phyloP scores from a whole-genome alignment of 1,140 invertebrate species.

The Antheraea mylitta region DNA sequence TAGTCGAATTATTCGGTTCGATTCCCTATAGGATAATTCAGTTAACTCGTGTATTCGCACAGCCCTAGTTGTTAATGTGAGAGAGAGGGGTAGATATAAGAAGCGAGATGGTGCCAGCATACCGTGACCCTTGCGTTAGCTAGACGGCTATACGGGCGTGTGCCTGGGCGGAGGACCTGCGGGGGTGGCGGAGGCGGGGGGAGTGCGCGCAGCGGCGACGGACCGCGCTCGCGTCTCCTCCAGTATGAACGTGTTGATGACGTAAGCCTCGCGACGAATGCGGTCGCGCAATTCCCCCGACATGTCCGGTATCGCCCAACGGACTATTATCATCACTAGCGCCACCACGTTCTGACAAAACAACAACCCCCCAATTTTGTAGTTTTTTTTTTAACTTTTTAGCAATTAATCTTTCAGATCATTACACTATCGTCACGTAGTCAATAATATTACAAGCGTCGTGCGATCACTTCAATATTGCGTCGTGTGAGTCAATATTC shows the following conservation, averaged over 20 bases:
- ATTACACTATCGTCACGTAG: too few species aligned
- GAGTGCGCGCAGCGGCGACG: constrained; percentile 7
- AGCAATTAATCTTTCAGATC: too few species aligned
- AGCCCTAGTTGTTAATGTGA: too few species aligned
- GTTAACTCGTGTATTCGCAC: too few species aligned
- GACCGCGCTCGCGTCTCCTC: constrained; percentile 69
- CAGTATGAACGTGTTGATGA: constrained; percentile 95
- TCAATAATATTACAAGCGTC: too few species aligned
- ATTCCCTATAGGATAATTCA: too few species aligned
- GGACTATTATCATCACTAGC: constrained; percentile 89
- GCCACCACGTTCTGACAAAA: constrained; percentile 88
- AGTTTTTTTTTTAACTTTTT: too few species aligned
- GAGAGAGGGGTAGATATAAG: constrained; percentile 5
- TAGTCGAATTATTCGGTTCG: too few species aligned
- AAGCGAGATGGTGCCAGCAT: constrained; percentile 40
- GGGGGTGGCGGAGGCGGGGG: constrained; percentile 13
- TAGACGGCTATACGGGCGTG: constrained; percentile 33
- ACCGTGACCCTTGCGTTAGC: constrained; percentile 43
- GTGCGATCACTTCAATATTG: too few species aligned
- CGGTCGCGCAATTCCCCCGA: constrained; percentile 86
- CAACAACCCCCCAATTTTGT: too few species aligned
- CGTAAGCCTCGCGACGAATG: constrained; percentile 91
- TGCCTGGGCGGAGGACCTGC: constrained; percentile 15
- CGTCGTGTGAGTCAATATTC: too few species aligned
- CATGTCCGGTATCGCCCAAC: constrained; percentile 93